Percentiles rank a stretch among this genome's conserved stretches.
These are phyloP conservation scores for Trinorchestia longiramus DNA, from an alignment of 1,140 invertebrate species.

Conservation along the genomic window DNA sequence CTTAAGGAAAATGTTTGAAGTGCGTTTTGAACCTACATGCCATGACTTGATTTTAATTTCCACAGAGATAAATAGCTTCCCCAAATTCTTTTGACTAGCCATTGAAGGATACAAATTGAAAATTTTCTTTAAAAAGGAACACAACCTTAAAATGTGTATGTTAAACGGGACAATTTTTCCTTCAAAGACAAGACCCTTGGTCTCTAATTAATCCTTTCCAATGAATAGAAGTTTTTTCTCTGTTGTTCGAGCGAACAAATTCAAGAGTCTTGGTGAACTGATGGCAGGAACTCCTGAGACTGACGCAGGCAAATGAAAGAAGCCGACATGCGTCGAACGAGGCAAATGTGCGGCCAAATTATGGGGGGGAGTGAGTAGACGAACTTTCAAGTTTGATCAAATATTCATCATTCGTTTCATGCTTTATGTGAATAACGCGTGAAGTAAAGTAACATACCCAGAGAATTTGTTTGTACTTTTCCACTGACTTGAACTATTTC, in stretches of 20 bases:
- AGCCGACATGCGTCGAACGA: neutral
- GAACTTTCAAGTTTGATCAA: neutral
- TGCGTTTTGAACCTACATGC: neutral
- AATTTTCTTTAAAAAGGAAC: neutral
- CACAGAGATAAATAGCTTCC: neutral
- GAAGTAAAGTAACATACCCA: neutral
- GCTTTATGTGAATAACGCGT: neutral
- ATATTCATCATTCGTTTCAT: neutral
- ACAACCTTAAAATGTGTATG: neutral
- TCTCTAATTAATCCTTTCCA: neutral
- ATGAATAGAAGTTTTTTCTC: neutral
- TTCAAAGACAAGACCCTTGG: neutral
- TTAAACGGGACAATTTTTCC: neutral
- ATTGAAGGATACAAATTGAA: neutral
- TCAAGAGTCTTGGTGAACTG: neutral
- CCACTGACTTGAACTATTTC: neutral
- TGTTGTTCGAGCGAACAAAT: neutral
- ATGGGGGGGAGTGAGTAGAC: no score
- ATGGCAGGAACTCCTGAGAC: neutral
- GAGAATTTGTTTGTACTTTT: neutral
- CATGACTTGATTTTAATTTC: neutral
- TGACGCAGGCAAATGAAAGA: neutral
- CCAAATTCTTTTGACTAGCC: neutral
- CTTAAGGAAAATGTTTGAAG: no score
- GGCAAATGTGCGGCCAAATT: neutral